These are phyloP conservation scores for Bolborhynchus lineola DNA, from an alignment of 2,113 vertebrate species.

Conservation along the genomic window DNA sequence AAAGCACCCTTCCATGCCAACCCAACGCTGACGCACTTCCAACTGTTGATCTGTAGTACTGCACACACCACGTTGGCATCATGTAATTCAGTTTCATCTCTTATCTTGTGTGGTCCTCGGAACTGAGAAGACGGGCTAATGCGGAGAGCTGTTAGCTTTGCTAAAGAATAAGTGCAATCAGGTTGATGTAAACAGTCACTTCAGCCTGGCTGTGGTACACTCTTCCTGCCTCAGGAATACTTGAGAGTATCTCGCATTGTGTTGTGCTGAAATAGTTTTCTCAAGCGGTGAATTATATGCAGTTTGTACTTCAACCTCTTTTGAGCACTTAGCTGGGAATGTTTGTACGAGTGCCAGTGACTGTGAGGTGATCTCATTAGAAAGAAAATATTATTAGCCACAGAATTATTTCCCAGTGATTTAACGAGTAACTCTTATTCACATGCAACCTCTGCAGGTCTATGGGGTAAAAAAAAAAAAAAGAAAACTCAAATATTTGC, in stretches of 20 bases:
- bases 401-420: conserved; percentile 49
- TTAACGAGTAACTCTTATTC: conserved; percentile 31
- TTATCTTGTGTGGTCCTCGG: not conserved
- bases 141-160: conserved; percentile 40
- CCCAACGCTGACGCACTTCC: not conserved
- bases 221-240: conserved; percentile 69
- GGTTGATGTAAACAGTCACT: conserved; percentile 71
- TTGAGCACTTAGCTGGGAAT: conserved; percentile 73
- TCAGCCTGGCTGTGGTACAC: conserved; percentile 58
- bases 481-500: not conserved
- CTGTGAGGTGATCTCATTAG: conserved; percentile 76
- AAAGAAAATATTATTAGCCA: conserved; percentile 66
- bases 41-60: not conserved
- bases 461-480: not conserved
- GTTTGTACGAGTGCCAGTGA: conserved; percentile 69
- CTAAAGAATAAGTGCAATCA: conserved; percentile 64
- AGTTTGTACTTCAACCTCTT: conserved; percentile 72
- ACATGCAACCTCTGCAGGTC: not conserved
- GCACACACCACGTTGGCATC: not conserved
- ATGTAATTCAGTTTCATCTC: not conserved
- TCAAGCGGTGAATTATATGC: conserved; percentile 74
- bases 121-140: conserved; percentile 9
- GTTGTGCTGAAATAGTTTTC: conserved; percentile 71
- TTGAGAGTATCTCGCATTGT: conserved; percentile 73
- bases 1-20: not conserved